phyloP scores from a whole-genome alignment of 2,888 invertebrate species.

The Microctonus hyperodae region DNA sequence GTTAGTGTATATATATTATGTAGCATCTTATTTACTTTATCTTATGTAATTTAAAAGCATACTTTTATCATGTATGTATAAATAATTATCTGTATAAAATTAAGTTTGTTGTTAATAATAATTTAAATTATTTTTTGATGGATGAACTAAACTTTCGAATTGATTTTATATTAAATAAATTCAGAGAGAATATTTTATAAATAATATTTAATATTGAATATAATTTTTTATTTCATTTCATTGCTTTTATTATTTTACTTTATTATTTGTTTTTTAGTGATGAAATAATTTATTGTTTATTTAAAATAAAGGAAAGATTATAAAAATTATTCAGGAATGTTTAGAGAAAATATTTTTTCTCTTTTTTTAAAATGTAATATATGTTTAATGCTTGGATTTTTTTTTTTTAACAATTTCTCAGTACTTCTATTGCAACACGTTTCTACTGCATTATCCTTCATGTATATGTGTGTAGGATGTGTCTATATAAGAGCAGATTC shows the following conservation, averaged over 20 bases:
- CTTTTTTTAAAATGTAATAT: not conserved
- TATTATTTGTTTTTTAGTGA: too few species aligned
- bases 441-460: not conserved
- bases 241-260: too few species aligned
- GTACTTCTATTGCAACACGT: not conserved
- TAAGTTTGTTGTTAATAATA: not conserved
- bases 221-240: too few species aligned
- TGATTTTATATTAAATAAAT: too few species aligned
- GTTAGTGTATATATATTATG: constrained; percentile 21
- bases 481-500: not conserved
- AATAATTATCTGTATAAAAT: not conserved
- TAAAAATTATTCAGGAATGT: too few species aligned
- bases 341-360: not conserved
- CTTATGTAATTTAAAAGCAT: not conserved
- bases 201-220: too few species aligned
- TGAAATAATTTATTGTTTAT: too few species aligned
- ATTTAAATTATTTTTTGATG: not conserved
- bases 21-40: constrained; percentile 16
- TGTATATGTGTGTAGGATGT: constrained; percentile 18
- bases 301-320: too few species aligned
- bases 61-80: not conserved
- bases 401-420: not conserved
- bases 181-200: too few species aligned
- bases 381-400: not conserved
- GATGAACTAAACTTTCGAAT: too few species aligned